Evolutionary conservation across 2,888 invertebrate species (phyloP), one percentile per base, ranked within the genome.

Genomic region (Euplexia lucipara): DNA sequence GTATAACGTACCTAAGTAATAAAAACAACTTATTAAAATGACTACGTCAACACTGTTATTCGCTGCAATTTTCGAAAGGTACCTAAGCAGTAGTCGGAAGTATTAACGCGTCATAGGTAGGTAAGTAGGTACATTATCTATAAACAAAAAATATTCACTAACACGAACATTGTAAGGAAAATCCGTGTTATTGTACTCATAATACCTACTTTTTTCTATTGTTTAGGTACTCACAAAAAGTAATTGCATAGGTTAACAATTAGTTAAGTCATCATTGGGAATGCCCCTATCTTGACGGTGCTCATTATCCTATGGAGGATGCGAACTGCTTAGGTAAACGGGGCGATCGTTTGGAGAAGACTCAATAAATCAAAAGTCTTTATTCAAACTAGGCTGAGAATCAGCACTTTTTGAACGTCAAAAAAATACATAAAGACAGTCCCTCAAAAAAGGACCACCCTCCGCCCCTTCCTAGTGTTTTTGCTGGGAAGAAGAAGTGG

Each of bases 11-110:
- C n/a, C n/a, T n/a, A n/a, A n/a, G n/a, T n/a, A n/a, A n/a, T n/a
- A n/a, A n/a, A n/a, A n/a, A n/a, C n/a, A n/a, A n/a, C n/a, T n/a
- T n/a, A 8, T 32, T 3, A 32, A 54, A 54, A 48, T n/a, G 8
- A n/a, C n/a, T 18, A 42, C 9, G 26, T 34, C 12, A 14, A n/a
- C 10, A 44, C 9, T 16, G 14, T 30, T 57, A 45, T n/a, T 4
- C 18, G n/a, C 39, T 14, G 18, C 18, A 45, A 8, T n/a, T 2
- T 34, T 53, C n/a, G n/a, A n/a, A n/a, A n/a, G n/a, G n/a, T n/a
- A n/a, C 35, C 22, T 30, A 41, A 71, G 62, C 63, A 71, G 51
- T 70, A 51, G 45, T 52, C 7, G 20, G 63, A 61, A 61, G 18
- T 18, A 4, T 26, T 18, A 41, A 18, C 22, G 49, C 63, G 71